These are phyloP conservation scores for Columba livia DNA, from an alignment of 2,113 vertebrate species.

Conservation along the genomic window DNA sequence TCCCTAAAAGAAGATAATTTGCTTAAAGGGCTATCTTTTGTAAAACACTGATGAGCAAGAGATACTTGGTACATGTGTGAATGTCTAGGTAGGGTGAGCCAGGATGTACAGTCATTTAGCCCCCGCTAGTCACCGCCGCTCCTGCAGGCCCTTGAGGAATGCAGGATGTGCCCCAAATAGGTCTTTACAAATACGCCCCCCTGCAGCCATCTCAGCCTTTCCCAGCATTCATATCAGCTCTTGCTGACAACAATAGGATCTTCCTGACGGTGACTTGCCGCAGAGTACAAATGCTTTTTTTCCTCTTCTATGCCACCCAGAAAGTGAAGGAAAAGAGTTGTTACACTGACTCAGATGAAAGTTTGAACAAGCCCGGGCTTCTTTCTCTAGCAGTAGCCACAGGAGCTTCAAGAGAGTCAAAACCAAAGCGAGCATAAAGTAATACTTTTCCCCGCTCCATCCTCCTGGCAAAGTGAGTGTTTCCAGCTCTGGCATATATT, in stretches of 20 bases:
- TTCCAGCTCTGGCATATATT: background rate
- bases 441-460: background rate
- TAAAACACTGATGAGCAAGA: background rate
- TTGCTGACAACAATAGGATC: background rate
- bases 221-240: background rate
- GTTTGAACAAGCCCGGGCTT: constrained; percentile 18
- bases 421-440: background rate
- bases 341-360: constrained; percentile 1
- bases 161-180: constrained; percentile 45
- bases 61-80: background rate
- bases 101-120: constrained; percentile 6
- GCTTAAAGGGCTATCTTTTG: background rate
- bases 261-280: background rate
- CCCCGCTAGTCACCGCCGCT: background rate
- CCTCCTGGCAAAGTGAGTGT: background rate
- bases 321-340: background rate
- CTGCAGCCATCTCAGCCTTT: background rate
- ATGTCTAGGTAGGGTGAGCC: background rate
- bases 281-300: background rate
- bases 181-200: background rate
- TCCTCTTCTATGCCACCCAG: background rate
- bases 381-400: background rate
- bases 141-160: background rate
- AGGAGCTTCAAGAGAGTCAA: background rate
- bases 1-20: background rate